phyloP scores from a whole-genome alignment of 2,888 invertebrate species.

The Halictus ligatus region DNA sequence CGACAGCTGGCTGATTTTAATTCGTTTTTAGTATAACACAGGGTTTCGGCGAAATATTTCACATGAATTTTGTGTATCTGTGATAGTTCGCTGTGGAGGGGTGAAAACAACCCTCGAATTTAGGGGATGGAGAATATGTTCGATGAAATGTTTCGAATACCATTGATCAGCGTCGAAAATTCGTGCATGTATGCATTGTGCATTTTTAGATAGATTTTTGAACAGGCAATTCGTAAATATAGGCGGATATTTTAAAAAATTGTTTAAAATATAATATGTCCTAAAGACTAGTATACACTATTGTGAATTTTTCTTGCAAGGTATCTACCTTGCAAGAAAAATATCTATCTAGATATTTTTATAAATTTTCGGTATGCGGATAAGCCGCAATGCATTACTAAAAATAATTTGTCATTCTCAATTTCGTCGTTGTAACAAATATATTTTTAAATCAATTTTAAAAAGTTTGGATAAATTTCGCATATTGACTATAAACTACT shows the following conservation, averaged over 20 bases:
- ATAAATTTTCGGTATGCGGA: not conserved
- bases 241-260: not conserved
- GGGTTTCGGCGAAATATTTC: not conserved
- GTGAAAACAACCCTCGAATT: not conserved
- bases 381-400: too few relatives aligned
- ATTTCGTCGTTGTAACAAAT: not conserved
- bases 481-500: not conserved
- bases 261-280: not conserved
- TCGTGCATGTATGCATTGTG: constrained; percentile 8
- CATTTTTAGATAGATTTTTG: not conserved
- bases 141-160: constrained; percentile 1
- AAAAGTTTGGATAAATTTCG: not conserved
- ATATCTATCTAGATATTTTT: too few relatives aligned
- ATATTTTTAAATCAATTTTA: not conserved
- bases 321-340: too few relatives aligned
- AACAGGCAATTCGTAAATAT: not conserved
- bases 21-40: not conserved
- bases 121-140: not conserved
- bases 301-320: not conserved
- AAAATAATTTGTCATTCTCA: not conserved
- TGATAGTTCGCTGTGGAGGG: not conserved
- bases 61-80: not conserved
- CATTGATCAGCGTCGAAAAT: constrained; percentile 47
- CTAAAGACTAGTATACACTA: not conserved
- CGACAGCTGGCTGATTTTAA: not conserved